Percentiles rank a stretch among this genome's conserved stretches.
phyloP scores from a whole-genome alignment of 2,888 invertebrate species.

The Apamea crenata region DNA sequence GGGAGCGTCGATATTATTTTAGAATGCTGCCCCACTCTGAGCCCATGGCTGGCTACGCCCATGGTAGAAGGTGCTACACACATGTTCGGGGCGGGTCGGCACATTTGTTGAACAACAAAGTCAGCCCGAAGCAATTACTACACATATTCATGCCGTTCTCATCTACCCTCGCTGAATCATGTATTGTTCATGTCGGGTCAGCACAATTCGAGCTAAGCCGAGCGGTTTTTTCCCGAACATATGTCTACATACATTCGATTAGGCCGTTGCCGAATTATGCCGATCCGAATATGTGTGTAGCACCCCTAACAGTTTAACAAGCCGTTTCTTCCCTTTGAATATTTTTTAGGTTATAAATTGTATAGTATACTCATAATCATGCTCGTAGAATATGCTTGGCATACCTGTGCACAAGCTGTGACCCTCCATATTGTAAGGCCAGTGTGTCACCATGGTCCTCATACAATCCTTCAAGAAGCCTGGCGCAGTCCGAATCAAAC shows the following conservation, averaged over 20 bases:
- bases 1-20: no score
- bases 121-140: background rate
- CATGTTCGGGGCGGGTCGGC: background rate
- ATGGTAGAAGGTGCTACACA: background rate
- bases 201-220: background rate
- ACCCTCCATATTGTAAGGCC: conserved; percentile 99
- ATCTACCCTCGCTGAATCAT: background rate
- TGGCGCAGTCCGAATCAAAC: conserved; percentile 98
- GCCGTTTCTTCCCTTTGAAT: background rate
- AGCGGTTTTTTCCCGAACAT: background rate
- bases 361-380: background rate
- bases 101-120: background rate
- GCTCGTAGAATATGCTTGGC: background rate
- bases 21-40: no score
- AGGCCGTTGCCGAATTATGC: background rate
- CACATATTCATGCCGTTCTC: background rate
- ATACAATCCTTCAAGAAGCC: conserved; percentile 98
- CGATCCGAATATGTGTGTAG: background rate
- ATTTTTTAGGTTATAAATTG: background rate
- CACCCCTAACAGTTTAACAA: background rate
- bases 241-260: background rate
- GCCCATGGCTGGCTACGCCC: no score
- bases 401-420: conserved; percentile 98
- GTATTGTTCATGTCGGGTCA: no score
- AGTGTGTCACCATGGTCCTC: conserved; percentile 99